Base-by-base conservation (phyloP, 2,888 invertebrate genomes). In the Aethes cnicana region DNA sequence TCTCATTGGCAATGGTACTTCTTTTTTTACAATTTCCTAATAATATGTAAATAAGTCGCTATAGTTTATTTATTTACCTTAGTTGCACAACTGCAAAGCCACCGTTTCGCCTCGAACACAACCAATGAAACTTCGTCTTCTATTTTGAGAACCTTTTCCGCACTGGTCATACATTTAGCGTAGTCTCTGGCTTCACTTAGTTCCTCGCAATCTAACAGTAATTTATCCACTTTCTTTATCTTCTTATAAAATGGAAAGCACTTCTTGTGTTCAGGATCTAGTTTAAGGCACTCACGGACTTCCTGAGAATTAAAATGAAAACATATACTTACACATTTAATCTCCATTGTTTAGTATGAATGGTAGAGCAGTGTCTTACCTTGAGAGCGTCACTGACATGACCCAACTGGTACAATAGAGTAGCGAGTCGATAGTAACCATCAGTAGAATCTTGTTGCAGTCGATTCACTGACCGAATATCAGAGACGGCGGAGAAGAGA, bases 211-310 rank as follows among this genome's bases (percentile, higher is more conserved):
- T 93, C 92, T 16, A 84, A 77, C 48, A 97, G 76, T 52, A 94
- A 87, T 74, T 97, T 97, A 60, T 96, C 96, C 8, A 99, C 92
- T 77, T 98, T 98, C 77, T 98, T 98, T 21, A 99, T 91, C 77
- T 96, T 96, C 81, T 99, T 99, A 90, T 99, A 99, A 71, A 98
- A 95, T 12, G 96, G 94, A 83, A 98, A 98, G 82, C 99, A 99
- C 66, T 95, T 92, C 84, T 97, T 97, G 86, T 99, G 98, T 68
- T 99, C 99, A 0, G 98, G 98, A 82, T 99, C 99, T 30, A 98
- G 89, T 77, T 96, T 98, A 11, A 99, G 91, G 79, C 99, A 99
- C 80, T 99, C 98, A 12, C 99, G 94, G 59, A 99, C 95, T 84
- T 98, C 97, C 84, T 90, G 69, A n/a, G n/a, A n/a, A n/a, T n/a